Conservation (phyloP, 1,140 invertebrate genomes). For the Diplogasteroides magnus region DNA sequence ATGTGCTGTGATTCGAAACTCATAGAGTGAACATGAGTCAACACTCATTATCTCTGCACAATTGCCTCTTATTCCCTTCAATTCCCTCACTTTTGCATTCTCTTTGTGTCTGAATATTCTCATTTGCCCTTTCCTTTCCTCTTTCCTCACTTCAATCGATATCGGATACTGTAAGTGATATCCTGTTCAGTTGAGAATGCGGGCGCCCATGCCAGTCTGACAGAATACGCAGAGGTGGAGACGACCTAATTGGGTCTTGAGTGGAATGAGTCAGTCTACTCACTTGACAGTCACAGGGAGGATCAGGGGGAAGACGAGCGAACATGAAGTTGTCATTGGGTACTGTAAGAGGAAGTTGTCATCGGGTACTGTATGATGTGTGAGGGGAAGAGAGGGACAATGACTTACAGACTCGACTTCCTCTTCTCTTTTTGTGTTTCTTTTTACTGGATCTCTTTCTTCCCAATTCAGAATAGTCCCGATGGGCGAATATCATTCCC, state of each 20-base stretch:
- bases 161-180: constrained; percentile 53
- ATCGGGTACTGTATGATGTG: background rate
- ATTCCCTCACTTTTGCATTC: constrained; percentile 42
- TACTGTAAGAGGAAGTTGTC: constrained; percentile 35
- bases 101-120: constrained; percentile 40
- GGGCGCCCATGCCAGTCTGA: constrained; percentile 51
- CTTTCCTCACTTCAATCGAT: constrained; percentile 44
- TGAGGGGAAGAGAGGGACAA: background rate
- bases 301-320: constrained; percentile 49
- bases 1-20: constrained; percentile 53
- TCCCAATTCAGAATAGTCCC: constrained; percentile 46
- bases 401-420: constrained; percentile 45
- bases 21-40: constrained; percentile 53
- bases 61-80: constrained; percentile 45
- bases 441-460: constrained; percentile 41
- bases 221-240: constrained; percentile 51
- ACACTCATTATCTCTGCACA: constrained; percentile 50
- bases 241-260: constrained; percentile 31
- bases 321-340: constrained; percentile 55
- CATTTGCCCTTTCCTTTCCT: background rate
- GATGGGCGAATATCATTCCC: constrained; percentile 55
- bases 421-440: constrained; percentile 27
- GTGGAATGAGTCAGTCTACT: background rate
- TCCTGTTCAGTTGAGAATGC: constrained; percentile 49
- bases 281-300: constrained; percentile 52